These are phyloP conservation scores for Rallus crepitans DNA, from an alignment of 2,797 vertebrate genomes.

Conservation along the genomic window DNA sequence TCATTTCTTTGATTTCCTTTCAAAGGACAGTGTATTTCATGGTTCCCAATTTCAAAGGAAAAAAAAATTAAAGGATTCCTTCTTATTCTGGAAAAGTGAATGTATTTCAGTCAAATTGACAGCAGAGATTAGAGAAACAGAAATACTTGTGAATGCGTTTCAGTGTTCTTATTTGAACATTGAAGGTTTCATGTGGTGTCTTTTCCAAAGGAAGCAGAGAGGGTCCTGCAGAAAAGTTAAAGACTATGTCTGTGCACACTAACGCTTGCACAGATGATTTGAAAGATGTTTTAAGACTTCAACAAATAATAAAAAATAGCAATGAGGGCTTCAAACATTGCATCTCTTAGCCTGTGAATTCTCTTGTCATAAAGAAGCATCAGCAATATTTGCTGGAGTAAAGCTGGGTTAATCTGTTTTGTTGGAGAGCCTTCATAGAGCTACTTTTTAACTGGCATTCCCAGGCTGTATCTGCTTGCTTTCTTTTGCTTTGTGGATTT, in stretches of 20 bases:
- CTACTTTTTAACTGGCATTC: neutral
- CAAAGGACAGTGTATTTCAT: neutral
- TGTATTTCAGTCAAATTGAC: neutral
- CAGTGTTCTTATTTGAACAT: fast-evolving
- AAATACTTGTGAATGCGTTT: neutral
- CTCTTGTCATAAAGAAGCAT: neutral
- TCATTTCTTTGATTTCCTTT: neutral
- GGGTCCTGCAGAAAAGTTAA: neutral
- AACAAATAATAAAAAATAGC: neutral
- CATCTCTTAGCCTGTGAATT: neutral
- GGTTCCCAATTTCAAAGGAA: neutral
- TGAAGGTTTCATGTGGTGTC: neutral
- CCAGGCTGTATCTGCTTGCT: neutral
- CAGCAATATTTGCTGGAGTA: neutral
- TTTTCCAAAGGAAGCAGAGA: neutral
- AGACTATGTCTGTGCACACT: neutral
- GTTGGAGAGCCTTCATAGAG: neutral
- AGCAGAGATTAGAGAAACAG: neutral
- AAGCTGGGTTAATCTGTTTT: neutral
- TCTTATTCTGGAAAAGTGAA: neutral
- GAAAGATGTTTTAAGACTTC: neutral
- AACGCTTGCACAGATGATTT: neutral
- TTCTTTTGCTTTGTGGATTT: neutral
- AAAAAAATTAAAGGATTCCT: neutral
- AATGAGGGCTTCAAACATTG: neutral